Conservation (phyloP, 2,113 vertebrate species). For the Synodontis membranacea region DNA sequence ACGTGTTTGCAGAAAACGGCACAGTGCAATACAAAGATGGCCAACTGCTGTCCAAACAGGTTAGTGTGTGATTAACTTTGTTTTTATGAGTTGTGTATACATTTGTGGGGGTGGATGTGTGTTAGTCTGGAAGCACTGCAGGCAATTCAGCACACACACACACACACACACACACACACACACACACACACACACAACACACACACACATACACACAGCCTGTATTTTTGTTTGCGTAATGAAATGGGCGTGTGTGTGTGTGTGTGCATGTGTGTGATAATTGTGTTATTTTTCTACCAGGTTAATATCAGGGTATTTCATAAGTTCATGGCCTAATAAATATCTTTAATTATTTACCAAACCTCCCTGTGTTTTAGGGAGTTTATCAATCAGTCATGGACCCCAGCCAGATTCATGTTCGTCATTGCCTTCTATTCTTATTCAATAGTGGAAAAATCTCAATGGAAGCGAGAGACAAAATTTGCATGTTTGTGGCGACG, state of each 20-base stretch:
- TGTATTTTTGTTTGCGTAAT: not conserved
- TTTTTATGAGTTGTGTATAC: not conserved
- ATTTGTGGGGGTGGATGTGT: not conserved
- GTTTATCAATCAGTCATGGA: no score
- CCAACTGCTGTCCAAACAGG: conserved; percentile 89
- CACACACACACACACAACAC: no score
- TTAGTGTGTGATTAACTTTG: conserved; percentile 54
- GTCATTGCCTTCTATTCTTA: no score
- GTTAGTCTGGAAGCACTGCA: not conserved
- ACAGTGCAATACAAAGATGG: conserved; percentile 96
- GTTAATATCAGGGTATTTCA: no score
- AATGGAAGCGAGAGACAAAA: no score
- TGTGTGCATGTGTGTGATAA: conserved; percentile 1
- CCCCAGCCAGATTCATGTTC: no score
- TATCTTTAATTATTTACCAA: no score
- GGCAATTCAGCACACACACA: not conserved
- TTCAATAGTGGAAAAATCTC: no score
- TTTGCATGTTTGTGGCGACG: no score
- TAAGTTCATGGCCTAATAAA: no score
- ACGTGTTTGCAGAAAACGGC: conserved; percentile 95
- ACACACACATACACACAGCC: not conserved
- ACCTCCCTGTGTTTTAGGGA: no score
- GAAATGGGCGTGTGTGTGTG: not conserved
- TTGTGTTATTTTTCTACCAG: not conserved
- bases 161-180: not conserved